A percentile compares a stretch with the other conserved stretches of the same genome.
These are phyloP conservation scores for Sternotherus odoratus DNA, from an alignment of 2,797 vertebrate genomes.

Conservation along the genomic window DNA sequence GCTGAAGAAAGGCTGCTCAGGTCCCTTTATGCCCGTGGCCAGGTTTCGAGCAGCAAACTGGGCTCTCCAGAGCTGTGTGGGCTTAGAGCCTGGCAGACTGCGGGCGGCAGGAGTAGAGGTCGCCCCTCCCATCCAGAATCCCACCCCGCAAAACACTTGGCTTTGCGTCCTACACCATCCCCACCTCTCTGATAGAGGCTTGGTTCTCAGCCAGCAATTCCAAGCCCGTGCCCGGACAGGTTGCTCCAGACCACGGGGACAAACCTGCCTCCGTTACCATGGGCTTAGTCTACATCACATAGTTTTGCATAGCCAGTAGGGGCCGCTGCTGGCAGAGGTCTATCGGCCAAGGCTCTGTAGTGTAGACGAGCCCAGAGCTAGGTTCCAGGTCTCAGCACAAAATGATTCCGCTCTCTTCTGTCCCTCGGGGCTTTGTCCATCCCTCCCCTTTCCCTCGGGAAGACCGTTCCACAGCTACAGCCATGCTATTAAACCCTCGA, in stretches of 20 bases:
- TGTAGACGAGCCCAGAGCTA: background rate
- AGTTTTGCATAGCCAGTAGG: background rate
- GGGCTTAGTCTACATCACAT: background rate
- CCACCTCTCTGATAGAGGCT: background rate
- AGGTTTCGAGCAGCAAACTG: background rate
- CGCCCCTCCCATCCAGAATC: background rate
- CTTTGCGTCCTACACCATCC: background rate
- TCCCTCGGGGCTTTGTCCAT: background rate
- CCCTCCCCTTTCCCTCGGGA: background rate
- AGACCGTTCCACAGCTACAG: background rate
- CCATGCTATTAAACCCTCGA: background rate
- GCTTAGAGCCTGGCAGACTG: background rate
- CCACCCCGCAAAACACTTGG: background rate
- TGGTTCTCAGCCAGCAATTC: background rate
- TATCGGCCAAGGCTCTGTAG: background rate
- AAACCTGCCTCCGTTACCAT: background rate
- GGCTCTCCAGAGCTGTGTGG: fast-evolving
- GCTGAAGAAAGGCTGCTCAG: background rate
- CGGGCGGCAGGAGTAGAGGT: background rate
- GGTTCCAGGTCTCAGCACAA: background rate
- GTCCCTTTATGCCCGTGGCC: background rate
- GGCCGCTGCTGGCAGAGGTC: background rate
- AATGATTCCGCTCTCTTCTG: background rate
- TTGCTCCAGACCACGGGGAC: background rate
- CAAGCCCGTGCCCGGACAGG: background rate